A percentile compares a stretch with the other conserved stretches of the same genome.
Conservation (phyloP, 1,140 invertebrate species). For the Neotoxoptera formosana region DNA sequence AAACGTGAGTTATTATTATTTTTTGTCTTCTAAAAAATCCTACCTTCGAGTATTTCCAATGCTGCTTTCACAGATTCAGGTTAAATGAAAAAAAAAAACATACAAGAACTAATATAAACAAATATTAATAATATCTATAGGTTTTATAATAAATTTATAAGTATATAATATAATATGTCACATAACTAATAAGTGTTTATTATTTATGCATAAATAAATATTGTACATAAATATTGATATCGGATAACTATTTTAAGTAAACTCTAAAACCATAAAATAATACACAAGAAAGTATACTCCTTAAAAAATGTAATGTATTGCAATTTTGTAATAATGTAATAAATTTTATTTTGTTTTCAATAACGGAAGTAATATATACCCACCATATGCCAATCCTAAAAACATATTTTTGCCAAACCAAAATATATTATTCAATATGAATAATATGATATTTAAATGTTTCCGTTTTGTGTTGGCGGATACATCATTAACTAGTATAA, state of each 20-base stretch:
- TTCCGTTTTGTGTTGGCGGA: constrained; percentile 51
- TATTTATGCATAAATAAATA: background rate
- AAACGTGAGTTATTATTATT: constrained; percentile 21
- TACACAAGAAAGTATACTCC: background rate
- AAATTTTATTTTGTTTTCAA: background rate
- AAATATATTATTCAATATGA: constrained; percentile 50
- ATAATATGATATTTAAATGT: constrained; percentile 48
- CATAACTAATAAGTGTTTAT: background rate
- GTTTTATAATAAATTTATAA: background rate
- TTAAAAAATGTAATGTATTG: background rate
- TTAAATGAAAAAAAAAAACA: constrained; percentile 46
- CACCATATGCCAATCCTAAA: constrained; percentile 43
- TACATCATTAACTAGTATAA: constrained; percentile 40
- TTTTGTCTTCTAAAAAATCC: background rate
- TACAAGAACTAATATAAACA: background rate
- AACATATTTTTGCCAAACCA: constrained; percentile 28
- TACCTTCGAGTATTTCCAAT: constrained; percentile 59
- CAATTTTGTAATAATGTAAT: background rate
- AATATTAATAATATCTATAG: background rate
- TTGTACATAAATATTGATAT: background rate
- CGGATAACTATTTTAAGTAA: background rate
- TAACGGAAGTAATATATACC: constrained; percentile 39
- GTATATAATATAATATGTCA: background rate
- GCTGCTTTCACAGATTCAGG: constrained; percentile 54
- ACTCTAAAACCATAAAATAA: background rate